Evolutionary conservation across 2,888 invertebrate genomes (phyloP).

Genomic region (Dasysyrphus tricinctus): DNA sequence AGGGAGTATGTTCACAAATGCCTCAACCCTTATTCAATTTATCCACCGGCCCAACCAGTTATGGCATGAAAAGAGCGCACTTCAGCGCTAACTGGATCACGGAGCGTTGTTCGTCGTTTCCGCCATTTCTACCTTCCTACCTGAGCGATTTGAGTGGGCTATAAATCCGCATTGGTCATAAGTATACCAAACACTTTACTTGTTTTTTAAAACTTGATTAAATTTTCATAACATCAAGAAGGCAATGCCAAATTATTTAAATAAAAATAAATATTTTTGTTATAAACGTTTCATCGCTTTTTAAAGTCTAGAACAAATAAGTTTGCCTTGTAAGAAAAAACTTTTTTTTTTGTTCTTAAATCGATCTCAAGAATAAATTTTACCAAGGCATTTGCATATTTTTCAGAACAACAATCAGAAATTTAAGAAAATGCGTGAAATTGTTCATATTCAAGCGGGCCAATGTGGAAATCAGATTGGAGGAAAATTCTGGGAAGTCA

Average conservation of each 20-base stretch:
- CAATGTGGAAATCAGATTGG: slow-evolving; percentile 99
- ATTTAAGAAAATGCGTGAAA: slow-evolving; percentile 93
- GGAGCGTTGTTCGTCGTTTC: no score
- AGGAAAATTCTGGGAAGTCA: slow-evolving; percentile 98
- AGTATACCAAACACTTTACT: background rate
- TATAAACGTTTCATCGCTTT: slow-evolving; percentile 22
- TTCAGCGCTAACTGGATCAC: no score
- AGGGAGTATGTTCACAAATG: no score
- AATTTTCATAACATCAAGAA: slow-evolving; percentile 4
- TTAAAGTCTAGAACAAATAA: slow-evolving; percentile 38
- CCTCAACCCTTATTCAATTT: no score
- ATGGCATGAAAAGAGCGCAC: no score
- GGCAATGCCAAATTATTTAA: slow-evolving; percentile 24
- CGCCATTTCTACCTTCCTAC: no score
- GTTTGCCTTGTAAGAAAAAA: slow-evolving; percentile 18
- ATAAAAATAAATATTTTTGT: slow-evolving; percentile 2
- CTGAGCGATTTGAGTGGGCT: no score
- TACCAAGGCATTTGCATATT: slow-evolving; percentile 18
- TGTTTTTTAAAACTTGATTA: background rate
- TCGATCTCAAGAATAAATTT: slow-evolving; percentile 14
- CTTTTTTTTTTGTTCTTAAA: background rate
- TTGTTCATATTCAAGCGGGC: slow-evolving; percentile 97
- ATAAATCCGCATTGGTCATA: no score
- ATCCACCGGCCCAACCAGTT: no score
- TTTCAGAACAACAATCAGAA: background rate